phyloP scores from a whole-genome alignment of 2,888 invertebrate species.

The Ornithoptera alexandrae region DNA sequence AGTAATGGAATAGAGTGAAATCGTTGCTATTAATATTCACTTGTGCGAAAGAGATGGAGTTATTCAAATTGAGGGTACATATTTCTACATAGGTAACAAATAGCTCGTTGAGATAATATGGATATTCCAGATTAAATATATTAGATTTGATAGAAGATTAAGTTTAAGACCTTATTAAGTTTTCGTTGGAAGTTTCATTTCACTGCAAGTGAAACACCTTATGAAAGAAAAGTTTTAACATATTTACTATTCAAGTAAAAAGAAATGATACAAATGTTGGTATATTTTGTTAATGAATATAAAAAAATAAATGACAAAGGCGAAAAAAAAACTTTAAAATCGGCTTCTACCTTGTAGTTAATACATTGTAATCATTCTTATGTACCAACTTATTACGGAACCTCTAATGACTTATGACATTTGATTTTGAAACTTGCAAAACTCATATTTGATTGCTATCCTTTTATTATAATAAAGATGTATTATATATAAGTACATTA shows the following conservation, averaged over 20 bases:
- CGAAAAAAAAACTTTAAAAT: neutral
- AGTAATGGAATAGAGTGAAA: slow-evolving; percentile 77
- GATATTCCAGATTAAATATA: slow-evolving; percentile 51
- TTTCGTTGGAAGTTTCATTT: neutral
- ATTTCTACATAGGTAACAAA: slow-evolving; percentile 80
- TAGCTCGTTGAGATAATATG: slow-evolving; percentile 73
- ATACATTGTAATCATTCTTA: neutral
- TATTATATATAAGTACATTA: neutral
- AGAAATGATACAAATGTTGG: neutral
- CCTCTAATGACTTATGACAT: neutral
- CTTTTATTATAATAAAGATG: neutral
- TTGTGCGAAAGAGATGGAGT: slow-evolving; percentile 62
- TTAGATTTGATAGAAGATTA: neutral
- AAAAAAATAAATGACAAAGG: neutral
- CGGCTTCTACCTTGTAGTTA: neutral
- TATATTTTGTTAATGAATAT: neutral
- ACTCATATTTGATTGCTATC: neutral
- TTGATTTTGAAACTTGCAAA: neutral
- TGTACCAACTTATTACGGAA: neutral
- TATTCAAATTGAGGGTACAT: slow-evolving; percentile 80
- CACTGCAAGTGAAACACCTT: neutral
- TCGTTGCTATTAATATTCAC: slow-evolving; percentile 38
- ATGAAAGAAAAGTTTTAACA: neutral
- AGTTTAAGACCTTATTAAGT: neutral
- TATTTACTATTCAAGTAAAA: neutral